These are phyloP conservation scores for Percina caprodes DNA, from an alignment of 2,113 vertebrate species.

Conservation along the genomic window DNA sequence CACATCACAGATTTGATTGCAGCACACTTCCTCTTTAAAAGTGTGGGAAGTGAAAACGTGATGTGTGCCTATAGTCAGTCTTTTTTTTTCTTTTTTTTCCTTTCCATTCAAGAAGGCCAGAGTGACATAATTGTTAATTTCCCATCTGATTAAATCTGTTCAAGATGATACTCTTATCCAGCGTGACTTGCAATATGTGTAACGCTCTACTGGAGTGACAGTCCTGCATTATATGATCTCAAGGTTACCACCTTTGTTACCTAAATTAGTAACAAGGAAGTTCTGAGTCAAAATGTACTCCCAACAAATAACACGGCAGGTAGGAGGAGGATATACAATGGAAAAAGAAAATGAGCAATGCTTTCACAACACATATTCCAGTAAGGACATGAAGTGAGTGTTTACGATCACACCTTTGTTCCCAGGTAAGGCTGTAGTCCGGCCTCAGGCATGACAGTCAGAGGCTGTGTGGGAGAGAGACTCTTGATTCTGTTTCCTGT, in stretches of 20 bases:
- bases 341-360: slow-evolving; percentile 16
- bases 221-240: background rate
- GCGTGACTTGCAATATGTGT: background rate
- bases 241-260: background rate
- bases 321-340: background rate
- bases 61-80: background rate
- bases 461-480: background rate
- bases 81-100: too few relatives aligned
- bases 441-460: background rate
- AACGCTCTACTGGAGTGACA: background rate
- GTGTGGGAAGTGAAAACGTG: slow-evolving; percentile 51
- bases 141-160: background rate
- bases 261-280: slow-evolving; percentile 50
- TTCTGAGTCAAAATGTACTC: slow-evolving; percentile 8
- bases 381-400: slow-evolving; percentile 18
- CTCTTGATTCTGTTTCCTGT: background rate
- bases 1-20: slow-evolving; percentile 30
- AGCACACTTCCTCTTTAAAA: slow-evolving; percentile 61
- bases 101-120: background rate
- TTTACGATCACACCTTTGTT: slow-evolving; percentile 36
- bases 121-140: background rate
- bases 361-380: slow-evolving; percentile 28
- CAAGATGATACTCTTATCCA: background rate
- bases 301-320: background rate
- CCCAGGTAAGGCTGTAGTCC: background rate